Base-by-base conservation (phyloP, 2,888 invertebrate species). In the Ectemnius continuus region DNA sequence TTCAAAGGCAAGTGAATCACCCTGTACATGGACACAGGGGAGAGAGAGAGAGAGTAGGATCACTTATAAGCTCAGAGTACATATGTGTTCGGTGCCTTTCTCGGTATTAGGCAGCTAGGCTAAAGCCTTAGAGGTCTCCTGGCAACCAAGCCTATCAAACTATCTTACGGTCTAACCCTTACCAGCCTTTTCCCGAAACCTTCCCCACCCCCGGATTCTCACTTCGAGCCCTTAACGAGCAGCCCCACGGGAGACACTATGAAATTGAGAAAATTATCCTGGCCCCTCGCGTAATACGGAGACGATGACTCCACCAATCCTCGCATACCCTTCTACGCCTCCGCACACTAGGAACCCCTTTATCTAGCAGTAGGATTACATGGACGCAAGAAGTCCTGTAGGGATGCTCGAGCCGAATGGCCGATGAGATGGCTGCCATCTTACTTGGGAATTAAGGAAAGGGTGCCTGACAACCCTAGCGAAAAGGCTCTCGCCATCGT, bases 241-340 rank as follows among this genome's bases (percentile, higher is more conserved):
- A 86, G 88, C 86, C 90, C 89, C 88, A 87, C 85, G 90, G 88
- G 90, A 90, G 88, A 88, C 87, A 87, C 89, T 85, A 86, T 85
- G 88, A 90, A 91, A 91, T 91, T 90, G 90, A 91, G 90, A 91
- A 91, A 91, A 91, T 91, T 91, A 91, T 90, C 89, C 90, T 85
- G 80, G 75, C 73, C 83, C 73, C 80, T 71, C 36, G 83, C 83
- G 87, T 87, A 88, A 87, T 86, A 86, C 71, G 63, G 86, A 89
- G 86, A 88, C 86, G 87, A 86, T 85, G 83, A 81, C 86, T 84
- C 74, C 83, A 80, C 84, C 81, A 62, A 36, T 82, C 75, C 81
- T 67, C 81, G 52, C 77, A 36, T 6, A 59, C 71, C 67, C 64
- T 60, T 48, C 56, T 56, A 48, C 57, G 36, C 14, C 47, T 45